These are phyloP conservation scores for Oophaga sylvatica DNA, from an alignment of 2,797 vertebrate species.

Conservation along the genomic window DNA sequence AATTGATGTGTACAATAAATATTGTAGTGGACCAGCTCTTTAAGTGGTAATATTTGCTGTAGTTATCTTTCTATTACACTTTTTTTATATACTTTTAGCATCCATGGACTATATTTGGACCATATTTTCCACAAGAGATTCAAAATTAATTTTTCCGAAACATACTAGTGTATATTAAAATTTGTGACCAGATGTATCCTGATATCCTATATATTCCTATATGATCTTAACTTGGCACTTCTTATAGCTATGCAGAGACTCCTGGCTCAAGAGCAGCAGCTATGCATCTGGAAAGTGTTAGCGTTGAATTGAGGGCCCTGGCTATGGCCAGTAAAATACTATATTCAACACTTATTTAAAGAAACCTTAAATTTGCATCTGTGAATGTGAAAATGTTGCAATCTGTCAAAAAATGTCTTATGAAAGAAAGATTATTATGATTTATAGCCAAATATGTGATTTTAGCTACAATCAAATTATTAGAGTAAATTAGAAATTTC, in stretches of 20 bases:
- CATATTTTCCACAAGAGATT: not conserved
- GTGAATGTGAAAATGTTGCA: conserved; percentile 2
- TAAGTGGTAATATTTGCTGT: not conserved
- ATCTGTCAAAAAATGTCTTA: not conserved
- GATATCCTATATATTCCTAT: not conserved
- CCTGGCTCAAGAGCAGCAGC: conserved; percentile 19
- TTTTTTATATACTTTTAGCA: not conserved
- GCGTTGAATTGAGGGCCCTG: not conserved
- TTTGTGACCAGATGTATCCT: conserved; percentile 1
- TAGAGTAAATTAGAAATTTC: not conserved
- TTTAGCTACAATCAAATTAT: not conserved
- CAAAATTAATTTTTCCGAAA: not conserved
- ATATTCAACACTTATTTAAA: conserved; percentile 1
- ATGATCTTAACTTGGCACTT: not conserved
- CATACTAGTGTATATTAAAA: not conserved
- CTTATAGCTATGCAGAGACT: not conserved
- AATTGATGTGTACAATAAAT: too few relatives aligned
- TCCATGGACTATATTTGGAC: not conserved
- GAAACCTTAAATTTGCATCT: not conserved
- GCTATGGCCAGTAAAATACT: conserved; percentile 6
- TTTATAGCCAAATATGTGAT: not conserved
- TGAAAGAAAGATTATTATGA: not conserved
- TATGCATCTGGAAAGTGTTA: conserved; percentile 9
- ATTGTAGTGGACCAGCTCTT: too few relatives aligned
- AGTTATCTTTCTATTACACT: not conserved